Conservation (phyloP, 1,140 invertebrate genomes). For the Gonioctena quinquepunctata region DNA sequence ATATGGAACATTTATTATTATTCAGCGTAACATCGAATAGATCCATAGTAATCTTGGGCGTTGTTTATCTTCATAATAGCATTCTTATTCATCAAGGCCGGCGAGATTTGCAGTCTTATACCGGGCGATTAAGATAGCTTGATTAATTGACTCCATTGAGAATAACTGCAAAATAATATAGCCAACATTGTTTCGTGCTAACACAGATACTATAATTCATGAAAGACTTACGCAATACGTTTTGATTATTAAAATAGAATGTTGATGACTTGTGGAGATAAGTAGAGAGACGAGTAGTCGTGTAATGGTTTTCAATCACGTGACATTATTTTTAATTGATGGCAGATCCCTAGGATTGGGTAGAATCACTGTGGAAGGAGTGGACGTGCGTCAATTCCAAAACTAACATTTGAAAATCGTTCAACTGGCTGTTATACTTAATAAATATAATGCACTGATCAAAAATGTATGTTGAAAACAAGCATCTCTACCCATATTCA, state of each 20-base stretch:
- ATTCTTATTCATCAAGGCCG: constrained; percentile 9
- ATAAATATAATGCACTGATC: too few relatives aligned
- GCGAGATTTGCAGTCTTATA: constrained; percentile 2
- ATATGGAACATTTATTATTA: not conserved
- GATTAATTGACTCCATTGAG: not conserved
- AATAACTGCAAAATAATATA: not conserved
- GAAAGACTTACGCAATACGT: not conserved
- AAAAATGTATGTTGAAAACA: too few relatives aligned
- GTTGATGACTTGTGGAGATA: not conserved
- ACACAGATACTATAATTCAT: not conserved
- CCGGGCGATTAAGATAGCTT: not conserved
- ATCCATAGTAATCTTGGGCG: not conserved
- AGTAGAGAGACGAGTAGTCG: not conserved
- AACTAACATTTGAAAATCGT: too few relatives aligned
- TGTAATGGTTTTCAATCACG: not conserved
- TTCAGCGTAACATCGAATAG: constrained; percentile 5
- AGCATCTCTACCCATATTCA: too few relatives aligned
- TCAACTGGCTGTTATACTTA: too few relatives aligned
- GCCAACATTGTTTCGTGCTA: not conserved
- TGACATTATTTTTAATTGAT: not conserved
- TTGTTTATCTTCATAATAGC: constrained; percentile 8
- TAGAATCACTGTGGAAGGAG: too few relatives aligned
- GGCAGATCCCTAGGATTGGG: too few relatives aligned
- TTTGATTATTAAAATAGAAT: not conserved
- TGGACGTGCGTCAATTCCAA: too few relatives aligned